Conservation (phyloP, 2,113 vertebrate species). For the Microcebus griseorufus region DNA sequence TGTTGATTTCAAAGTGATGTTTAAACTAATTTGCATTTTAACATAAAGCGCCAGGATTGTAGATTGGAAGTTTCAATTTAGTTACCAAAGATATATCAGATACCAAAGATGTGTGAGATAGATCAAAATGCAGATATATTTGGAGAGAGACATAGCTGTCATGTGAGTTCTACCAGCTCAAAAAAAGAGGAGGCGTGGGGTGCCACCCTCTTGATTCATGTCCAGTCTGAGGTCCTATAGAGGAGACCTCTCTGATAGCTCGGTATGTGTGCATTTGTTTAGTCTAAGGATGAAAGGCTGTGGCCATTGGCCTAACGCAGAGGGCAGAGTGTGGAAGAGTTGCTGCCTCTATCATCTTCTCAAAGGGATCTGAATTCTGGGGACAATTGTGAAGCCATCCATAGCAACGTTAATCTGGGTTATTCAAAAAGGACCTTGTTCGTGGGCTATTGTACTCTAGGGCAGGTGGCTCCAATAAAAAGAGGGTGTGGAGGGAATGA, state of each 20-base stretch:
- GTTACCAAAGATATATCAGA: background rate
- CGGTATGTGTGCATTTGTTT: rapidly evolving
- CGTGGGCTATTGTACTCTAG: background rate
- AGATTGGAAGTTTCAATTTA: background rate
- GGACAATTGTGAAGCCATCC: background rate
- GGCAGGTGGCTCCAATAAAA: rapidly evolving
- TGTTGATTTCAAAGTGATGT: background rate
- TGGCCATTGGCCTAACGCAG: too few species aligned
- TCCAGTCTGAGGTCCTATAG: background rate
- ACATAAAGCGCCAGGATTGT: background rate
- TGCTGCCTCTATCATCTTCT: background rate
- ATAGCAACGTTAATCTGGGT: background rate
- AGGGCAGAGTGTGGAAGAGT: rapidly evolving
- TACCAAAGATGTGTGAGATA: background rate
- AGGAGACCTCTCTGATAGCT: background rate
- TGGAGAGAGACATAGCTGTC: background rate
- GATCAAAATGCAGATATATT: background rate
- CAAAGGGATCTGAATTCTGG: background rate
- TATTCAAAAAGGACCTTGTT: background rate
- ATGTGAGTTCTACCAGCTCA: background rate
- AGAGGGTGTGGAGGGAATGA: rapidly evolving
- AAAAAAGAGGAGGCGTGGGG: rapidly evolving
- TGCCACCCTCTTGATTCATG: background rate
- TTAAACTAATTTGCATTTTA: background rate
- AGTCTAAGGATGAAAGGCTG: background rate